Evolutionary conservation across 53 echinoderm and acorn worm genomes (phyloP).

Genomic region (Astropecten irregularis): DNA sequence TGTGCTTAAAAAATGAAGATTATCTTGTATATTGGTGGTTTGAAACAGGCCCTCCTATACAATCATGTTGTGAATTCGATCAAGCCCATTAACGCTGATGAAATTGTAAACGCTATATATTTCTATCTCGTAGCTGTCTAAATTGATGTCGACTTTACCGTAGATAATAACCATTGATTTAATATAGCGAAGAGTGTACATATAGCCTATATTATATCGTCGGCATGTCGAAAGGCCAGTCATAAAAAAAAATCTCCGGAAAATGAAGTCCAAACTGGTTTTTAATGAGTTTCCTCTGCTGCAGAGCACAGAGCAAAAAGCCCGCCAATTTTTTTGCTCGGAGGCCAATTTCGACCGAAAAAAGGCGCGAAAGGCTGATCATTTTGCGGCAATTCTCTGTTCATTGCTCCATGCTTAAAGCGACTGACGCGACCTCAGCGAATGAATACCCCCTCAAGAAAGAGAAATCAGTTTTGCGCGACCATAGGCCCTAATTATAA

Average conservation of each 20-base stretch:
- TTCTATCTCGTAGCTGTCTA: slow-evolving; percentile 15
- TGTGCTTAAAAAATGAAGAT: no score
- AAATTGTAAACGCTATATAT: slow-evolving; percentile 32
- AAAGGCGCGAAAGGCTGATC: slow-evolving; percentile 54
- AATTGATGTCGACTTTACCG: neutral
- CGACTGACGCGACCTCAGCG: neutral
- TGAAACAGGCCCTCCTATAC: no score
- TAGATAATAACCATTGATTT: slow-evolving; percentile 15
- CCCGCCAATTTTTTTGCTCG: slow-evolving; percentile 39
- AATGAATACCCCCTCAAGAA: no score
- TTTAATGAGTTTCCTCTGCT: slow-evolving; percentile 57
- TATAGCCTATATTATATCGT: no score
- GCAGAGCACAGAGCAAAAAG: slow-evolving; percentile 35
- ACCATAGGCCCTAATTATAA: no score
- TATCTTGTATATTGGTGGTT: no score
- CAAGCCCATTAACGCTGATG: no score
- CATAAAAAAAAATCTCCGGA: slow-evolving; percentile 45
- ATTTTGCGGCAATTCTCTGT: slow-evolving; percentile 6
- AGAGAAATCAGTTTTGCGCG: no score
- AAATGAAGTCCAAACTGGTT: slow-evolving; percentile 59
- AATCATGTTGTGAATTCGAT: no score
- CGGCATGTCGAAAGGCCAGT: slow-evolving; percentile 44
- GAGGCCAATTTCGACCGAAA: slow-evolving; percentile 50
- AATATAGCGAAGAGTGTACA: no score
- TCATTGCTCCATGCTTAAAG: slow-evolving; percentile 24